phyloP scores from a whole-genome alignment of 2,113 vertebrate species.

The Calyptommatus sinebrachiatus region DNA sequence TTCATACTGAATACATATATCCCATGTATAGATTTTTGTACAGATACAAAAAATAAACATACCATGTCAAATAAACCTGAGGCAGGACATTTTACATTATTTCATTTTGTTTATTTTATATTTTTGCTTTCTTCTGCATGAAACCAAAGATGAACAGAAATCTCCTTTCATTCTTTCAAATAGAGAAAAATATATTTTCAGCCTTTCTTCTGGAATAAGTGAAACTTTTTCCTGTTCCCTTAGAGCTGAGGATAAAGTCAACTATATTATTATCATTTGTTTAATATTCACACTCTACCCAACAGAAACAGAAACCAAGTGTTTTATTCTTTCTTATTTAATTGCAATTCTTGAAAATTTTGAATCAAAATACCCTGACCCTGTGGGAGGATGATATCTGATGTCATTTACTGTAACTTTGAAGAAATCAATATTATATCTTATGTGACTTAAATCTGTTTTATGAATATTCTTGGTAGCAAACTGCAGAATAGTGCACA shows the following conservation, averaged over 20 bases:
- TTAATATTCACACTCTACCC: conserved; percentile 20
- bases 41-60: no score
- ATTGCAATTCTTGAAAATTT: conserved; percentile 27
- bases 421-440: background rate
- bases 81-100: background rate
- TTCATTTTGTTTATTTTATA: background rate
- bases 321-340: background rate
- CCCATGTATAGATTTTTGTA: background rate
- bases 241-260: conserved; percentile 16
- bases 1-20: no score
- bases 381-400: background rate
- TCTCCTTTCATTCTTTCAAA: conserved; percentile 15
- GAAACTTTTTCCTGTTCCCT: conserved; percentile 2
- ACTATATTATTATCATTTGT: background rate
- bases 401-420: background rate
- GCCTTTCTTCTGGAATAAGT: conserved; percentile 4
- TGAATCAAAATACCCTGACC: conserved; percentile 16
- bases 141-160: accelerated
- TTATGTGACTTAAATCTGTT: no score
- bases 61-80: no score
- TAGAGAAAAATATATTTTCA: no score
- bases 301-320: conserved; percentile 6
- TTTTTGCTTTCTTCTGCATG: background rate
- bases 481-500: no score
- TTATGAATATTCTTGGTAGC: no score